Conservation (phyloP, 2,888 invertebrate species). For the Chymomyza amoena region DNA sequence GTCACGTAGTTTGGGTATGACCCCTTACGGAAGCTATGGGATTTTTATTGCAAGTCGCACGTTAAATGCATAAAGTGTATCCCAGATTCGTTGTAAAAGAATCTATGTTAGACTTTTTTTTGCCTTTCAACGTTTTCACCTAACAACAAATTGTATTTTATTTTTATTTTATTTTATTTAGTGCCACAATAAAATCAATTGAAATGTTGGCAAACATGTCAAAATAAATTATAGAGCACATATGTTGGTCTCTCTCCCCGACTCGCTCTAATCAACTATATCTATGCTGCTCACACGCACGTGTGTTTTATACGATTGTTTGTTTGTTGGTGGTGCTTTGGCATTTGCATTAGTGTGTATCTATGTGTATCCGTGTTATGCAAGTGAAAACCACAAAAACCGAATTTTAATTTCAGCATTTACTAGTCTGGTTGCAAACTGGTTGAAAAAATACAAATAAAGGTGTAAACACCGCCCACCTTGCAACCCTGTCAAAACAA, state of each 20-base stretch:
- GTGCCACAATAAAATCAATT: slow-evolving; percentile 76
- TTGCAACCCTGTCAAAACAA: slow-evolving; percentile 15
- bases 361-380: slow-evolving; percentile 48
- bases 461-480: slow-evolving; percentile 12
- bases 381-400: slow-evolving; percentile 73
- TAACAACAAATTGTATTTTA: slow-evolving; percentile 6
- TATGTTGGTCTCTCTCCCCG: slow-evolving; percentile 2
- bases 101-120: not conserved
- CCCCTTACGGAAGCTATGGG: too few relatives aligned
- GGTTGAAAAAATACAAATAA: slow-evolving; percentile 29
- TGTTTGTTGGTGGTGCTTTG: not conserved
- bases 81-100: slow-evolving; percentile 30
- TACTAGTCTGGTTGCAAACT: slow-evolving; percentile 53
- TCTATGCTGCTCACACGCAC: not conserved
- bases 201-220: slow-evolving; percentile 79
- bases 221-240: slow-evolving; percentile 75
- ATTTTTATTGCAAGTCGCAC: too few relatives aligned
- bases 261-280: not conserved
- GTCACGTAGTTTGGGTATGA: too few relatives aligned
- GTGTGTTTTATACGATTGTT: not conserved
- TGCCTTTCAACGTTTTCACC: not conserved
- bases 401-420: slow-evolving; percentile 73
- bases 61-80: slow-evolving; percentile 13
- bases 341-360: slow-evolving; percentile 16
- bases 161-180: slow-evolving; percentile 32